These are phyloP conservation scores for Aphis gossypii DNA, from an alignment of 1,140 invertebrate species.

Conservation along the genomic window DNA sequence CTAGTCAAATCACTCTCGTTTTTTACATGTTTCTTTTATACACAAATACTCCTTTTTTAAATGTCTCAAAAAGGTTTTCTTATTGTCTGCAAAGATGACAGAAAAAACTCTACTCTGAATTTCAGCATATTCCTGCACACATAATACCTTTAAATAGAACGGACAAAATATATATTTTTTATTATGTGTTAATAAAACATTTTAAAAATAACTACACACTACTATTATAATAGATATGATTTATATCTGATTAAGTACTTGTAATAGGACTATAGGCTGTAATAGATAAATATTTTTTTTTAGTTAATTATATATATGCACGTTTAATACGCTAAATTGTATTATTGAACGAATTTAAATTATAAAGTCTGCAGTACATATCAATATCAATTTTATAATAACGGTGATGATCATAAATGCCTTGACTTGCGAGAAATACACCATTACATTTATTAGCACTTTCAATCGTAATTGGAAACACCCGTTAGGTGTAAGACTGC, in stretches of 20 bases:
- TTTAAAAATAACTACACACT: neutral
- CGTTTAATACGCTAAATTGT: neutral
- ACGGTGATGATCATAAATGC: neutral
- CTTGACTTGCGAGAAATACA: neutral
- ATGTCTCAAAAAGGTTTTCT: neutral
- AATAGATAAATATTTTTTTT: neutral
- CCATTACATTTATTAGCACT: conserved; percentile 28
- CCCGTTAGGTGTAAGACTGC: neutral
- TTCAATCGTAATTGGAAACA: conserved; percentile 3
- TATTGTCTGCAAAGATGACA: neutral
- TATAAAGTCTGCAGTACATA: neutral
- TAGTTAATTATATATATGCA: neutral
- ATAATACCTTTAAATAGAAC: neutral
- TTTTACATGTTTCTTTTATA: conserved; percentile 6
- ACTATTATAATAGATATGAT: neutral
- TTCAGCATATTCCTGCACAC: neutral
- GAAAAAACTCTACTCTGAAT: neutral
- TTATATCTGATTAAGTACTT: neutral
- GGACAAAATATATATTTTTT: neutral
- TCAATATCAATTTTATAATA: neutral
- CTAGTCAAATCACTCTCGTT: conserved; percentile 24
- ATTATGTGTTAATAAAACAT: neutral
- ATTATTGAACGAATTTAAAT: neutral
- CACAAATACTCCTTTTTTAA: neutral
- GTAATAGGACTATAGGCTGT: neutral